Evolutionary conservation across 2,797 vertebrate species (phyloP).

Genomic region (Delichon dasypus): DNA sequence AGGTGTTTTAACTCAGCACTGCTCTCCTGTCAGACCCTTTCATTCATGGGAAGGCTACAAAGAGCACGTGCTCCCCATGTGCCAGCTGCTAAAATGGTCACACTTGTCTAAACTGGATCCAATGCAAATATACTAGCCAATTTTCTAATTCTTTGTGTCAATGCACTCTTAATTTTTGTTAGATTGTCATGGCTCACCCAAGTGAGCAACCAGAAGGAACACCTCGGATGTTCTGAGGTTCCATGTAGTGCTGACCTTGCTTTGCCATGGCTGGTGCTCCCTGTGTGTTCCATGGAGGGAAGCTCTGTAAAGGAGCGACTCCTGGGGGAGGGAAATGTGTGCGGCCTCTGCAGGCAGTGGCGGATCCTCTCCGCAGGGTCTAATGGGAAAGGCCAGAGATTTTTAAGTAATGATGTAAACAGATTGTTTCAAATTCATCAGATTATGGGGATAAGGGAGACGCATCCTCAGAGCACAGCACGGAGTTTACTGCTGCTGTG

Average conservation of each 20-base stretch:
- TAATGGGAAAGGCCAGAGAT: not conserved
- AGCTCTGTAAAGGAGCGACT: not conserved
- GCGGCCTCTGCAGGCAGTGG: not conserved
- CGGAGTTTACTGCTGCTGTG: not conserved
- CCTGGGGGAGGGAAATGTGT: not conserved
- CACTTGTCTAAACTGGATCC: not conserved
- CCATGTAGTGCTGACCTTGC: not conserved
- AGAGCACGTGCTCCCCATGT: not conserved
- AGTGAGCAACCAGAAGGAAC: not conserved
- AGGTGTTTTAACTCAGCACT: not conserved
- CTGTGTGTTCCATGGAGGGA: not conserved
- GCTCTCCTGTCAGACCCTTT: not conserved
- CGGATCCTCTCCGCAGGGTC: not conserved
- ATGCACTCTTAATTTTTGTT: not conserved
- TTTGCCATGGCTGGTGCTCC: not conserved
- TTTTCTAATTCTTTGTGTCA: not conserved
- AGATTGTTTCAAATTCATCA: not conserved
- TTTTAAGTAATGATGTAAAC: not conserved
- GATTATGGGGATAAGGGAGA: not conserved
- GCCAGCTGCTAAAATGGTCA: not conserved
- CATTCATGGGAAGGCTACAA: not conserved
- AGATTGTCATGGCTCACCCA: not conserved
- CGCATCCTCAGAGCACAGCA: not conserved
- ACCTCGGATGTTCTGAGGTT: not conserved
- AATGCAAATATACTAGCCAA: not conserved